A percentile compares a stretch with the other conserved stretches of the same genome.
phyloP scores from a whole-genome alignment of 2,113 vertebrate species.

The Rhynchomys soricoides region DNA sequence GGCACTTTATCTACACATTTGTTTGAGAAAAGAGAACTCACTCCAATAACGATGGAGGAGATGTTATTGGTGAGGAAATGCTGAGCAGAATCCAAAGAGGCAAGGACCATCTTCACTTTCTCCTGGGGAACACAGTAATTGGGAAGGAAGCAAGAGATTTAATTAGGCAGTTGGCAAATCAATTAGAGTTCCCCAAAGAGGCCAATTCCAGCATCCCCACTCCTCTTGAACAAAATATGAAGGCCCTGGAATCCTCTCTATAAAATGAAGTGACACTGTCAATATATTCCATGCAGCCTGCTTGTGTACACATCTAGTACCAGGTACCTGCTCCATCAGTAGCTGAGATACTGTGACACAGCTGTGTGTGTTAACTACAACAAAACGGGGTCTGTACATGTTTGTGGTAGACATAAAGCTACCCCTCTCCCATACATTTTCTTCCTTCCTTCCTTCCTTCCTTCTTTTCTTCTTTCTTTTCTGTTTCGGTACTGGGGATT shows the following conservation, averaged over 20 bases:
- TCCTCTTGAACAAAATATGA: neutral
- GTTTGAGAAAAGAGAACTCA: slow-evolving; percentile 76
- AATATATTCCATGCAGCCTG: neutral
- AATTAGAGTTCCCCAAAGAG: neutral
- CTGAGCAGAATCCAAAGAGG: slow-evolving; percentile 90
- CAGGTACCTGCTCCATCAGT: no score
- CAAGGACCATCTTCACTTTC: slow-evolving; percentile 87
- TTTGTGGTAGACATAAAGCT: neutral
- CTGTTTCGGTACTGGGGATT: neutral
- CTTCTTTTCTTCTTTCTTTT: neutral
- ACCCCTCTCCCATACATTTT: neutral
- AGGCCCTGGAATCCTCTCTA: neutral
- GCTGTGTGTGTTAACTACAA: neutral
- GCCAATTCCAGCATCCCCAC: neutral
- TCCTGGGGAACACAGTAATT: slow-evolving; percentile 82
- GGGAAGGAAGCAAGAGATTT: neutral
- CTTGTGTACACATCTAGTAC: neutral
- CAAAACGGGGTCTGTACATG: neutral
- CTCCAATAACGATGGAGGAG: slow-evolving; percentile 88
- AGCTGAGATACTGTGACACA: neutral
- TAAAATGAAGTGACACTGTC: neutral
- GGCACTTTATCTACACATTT: rapidly evolving
- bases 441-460: no score
- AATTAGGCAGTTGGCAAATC: neutral
- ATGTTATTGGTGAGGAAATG: slow-evolving; percentile 90